Base-by-base conservation (phyloP, 2,797 vertebrate species). In the Schizopygopsis pylzovi region DNA sequence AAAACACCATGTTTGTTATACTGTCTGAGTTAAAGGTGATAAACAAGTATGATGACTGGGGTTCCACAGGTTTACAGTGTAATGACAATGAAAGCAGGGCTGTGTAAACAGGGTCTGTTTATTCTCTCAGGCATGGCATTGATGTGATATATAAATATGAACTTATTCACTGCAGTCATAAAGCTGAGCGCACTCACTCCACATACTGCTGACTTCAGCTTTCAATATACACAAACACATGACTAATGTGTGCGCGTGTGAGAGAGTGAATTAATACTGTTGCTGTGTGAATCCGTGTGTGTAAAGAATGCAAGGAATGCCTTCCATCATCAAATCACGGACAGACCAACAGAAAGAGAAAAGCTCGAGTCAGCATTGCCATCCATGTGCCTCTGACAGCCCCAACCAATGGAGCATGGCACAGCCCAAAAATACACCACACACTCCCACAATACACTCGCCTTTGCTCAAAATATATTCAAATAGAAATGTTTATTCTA, bases 261-360 rank as follows among this genome's bases (percentile, higher is more conserved):
- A 33, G 77, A 43, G 25, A 12, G 33, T 52, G 33, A 78, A 47
- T 70, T 81, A 37, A 65, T 47, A 25, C 45, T 71, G 73, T 65
- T 73, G 41, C 9, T 82, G 22, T 43, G 41, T 43, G 41, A 33
- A 33, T 2, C 28, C 28, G 43, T 10, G 43, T 43, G 43, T 43
- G 9, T 43, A 76, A 77, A 67, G 63, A 71, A 83, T 2, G 79
- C 6, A 13, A 89, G 92, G 95, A 96, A 95, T 95, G 95, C 89
- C 92, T 93, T 86, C 89, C 91, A 93, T 96, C 95, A 95, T 96
- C 95, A 95, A 90, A 94, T 89, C 94, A 91, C 89, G 91, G 90
- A 88, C 85, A 91, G 90, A 86, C 88, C 87, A 90, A 94, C 63
- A 94, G 91, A 94, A 94, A 92, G 92, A 92, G 63, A 94, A 93